phyloP scores from a whole-genome alignment of 2,113 vertebrate genomes.

The Amblyopsis rosae region DNA sequence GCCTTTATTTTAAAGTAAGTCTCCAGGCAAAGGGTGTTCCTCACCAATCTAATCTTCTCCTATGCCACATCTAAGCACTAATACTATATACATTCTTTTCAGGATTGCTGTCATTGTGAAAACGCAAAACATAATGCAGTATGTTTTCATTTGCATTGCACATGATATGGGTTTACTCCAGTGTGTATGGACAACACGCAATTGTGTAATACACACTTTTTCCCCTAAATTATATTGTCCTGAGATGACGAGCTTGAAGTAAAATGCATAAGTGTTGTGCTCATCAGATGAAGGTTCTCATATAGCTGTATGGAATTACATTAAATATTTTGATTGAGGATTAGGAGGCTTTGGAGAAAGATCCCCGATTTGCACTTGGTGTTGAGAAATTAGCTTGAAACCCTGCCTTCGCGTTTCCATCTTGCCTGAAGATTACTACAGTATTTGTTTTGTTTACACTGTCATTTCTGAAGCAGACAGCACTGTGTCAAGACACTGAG shows the following conservation, averaged over 20 bases:
- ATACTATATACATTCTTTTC: neutral
- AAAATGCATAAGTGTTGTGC: neutral
- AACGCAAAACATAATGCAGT: neutral
- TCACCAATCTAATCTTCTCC: neutral
- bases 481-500: neutral
- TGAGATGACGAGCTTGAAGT: neutral
- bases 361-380: neutral
- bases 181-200: neutral
- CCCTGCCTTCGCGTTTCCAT: neutral
- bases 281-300: neutral
- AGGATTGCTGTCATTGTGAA: constrained; percentile 12
- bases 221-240: constrained; percentile 2
- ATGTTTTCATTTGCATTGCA: neutral
- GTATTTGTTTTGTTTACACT: neutral
- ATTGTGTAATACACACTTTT: neutral
- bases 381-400: neutral
- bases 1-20: no score
- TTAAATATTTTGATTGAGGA: neutral
- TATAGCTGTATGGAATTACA: neutral
- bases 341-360: neutral
- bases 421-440: neutral
- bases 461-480: neutral
- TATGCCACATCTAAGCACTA: neutral
- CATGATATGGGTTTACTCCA: neutral
- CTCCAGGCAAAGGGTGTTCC: neutral